Conservation (phyloP, 2,113 vertebrate genomes). For the Otocyon megalotis region DNA sequence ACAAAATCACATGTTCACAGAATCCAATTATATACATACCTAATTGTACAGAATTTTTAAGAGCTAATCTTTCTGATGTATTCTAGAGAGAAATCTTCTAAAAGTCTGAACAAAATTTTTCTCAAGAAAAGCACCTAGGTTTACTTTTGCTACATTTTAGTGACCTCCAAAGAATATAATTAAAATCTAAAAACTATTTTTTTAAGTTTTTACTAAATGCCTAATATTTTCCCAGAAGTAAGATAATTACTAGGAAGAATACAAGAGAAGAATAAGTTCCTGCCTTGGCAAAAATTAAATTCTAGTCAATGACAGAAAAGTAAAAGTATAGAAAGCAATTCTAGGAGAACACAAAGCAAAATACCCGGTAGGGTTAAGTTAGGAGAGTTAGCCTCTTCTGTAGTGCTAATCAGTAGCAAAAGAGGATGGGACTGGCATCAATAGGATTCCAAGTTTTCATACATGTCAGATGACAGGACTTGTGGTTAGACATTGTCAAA, state of each 20-base stretch:
- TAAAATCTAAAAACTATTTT: conserved; percentile 17
- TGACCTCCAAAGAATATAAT: not conserved
- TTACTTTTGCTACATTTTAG: not conserved
- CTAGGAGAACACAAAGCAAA: conserved; percentile 25
- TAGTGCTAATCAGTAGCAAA: not conserved
- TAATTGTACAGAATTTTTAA: not conserved
- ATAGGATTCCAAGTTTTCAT: not conserved
- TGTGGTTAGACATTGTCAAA: not conserved
- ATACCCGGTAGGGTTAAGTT: not conserved
- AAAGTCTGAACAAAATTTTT: conserved; percentile 42
- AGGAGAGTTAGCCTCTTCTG: not conserved
- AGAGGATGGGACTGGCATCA: not conserved
- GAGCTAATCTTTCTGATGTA: not conserved
- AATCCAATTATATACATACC: not conserved
- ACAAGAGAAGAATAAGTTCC: not conserved
- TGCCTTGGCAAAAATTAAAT: not conserved
- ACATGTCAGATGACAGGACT: not conserved
- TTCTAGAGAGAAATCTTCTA: conserved; percentile 12
- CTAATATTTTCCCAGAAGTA: not conserved
- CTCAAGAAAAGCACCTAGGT: not conserved
- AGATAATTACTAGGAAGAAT: not conserved
- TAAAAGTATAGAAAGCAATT: not conserved
- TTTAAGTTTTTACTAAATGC: not conserved
- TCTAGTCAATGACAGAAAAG: conserved; percentile 4
- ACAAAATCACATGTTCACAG: not conserved